A percentile compares a stretch with the other conserved stretches of the same genome.
phyloP scores from a whole-genome alignment of 2,888 invertebrate genomes.

The Scaptomyza flava region DNA sequence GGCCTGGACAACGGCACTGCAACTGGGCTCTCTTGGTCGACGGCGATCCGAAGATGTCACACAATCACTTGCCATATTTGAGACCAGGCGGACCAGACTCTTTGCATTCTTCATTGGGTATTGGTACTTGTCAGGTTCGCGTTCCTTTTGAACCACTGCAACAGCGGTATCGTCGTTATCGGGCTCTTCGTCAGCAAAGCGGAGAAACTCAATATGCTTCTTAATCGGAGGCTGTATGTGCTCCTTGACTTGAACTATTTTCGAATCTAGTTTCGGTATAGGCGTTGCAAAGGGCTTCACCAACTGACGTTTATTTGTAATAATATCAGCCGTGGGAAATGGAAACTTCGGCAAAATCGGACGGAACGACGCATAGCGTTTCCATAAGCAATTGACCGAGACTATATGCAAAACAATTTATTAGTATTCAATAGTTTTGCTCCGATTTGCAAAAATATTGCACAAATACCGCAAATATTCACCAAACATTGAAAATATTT shows the following conservation, averaged over 20 bases:
- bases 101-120: not conserved
- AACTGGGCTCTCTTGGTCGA: not conserved
- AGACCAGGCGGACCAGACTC: not conserved
- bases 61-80: not conserved
- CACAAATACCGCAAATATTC: no score
- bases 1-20: not conserved
- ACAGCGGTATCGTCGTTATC: not conserved
- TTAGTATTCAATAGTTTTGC: not conserved
- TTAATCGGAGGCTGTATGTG: not conserved
- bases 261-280: not conserved
- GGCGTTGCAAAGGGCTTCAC: conserved; percentile 14
- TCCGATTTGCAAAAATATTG: no score
- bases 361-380: not conserved
- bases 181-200: not conserved
- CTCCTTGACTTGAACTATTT: not conserved
- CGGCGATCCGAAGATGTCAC: rapidly evolving
- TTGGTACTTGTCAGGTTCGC: no score
- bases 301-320: not conserved
- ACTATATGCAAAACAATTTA: not conserved
- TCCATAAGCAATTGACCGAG: not conserved
- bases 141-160: not conserved
- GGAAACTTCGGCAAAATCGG: conserved; percentile 18
- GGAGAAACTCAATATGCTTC: not conserved
- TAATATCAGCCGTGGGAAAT: conserved; percentile 8
- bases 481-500: no score